A percentile compares a stretch with the other conserved stretches of the same genome.
Evolutionary conservation across 2,113 vertebrate species (phyloP).

Genomic region (Piliocolobus tephrosceles): DNA sequence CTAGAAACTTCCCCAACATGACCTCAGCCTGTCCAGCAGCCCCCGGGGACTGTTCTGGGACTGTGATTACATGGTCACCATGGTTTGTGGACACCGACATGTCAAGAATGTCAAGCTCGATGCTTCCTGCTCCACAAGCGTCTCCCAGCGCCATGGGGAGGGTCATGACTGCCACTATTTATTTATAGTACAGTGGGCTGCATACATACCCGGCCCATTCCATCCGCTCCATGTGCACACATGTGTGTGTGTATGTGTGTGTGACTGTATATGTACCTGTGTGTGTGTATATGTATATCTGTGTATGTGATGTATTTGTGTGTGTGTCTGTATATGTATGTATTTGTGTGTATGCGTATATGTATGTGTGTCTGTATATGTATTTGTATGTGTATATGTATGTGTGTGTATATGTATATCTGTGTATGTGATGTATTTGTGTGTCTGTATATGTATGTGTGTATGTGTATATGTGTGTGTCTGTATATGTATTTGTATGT

Average conservation of each 20-base stretch:
- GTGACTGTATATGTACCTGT: not conserved
- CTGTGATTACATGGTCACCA: not conserved
- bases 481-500: not conserved
- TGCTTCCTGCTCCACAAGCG: not conserved
- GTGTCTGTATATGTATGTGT: too few species aligned
- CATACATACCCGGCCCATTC: not conserved
- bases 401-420: too few species aligned
- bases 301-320: not conserved
- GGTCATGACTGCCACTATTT: not conserved
- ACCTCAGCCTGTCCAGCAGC: not conserved
- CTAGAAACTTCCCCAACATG: not conserved
- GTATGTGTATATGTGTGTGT: not conserved
- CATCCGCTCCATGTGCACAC: not conserved
- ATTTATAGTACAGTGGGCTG: not conserved
- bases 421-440: too few species aligned
- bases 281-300: too few species aligned
- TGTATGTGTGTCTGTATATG: too few species aligned
- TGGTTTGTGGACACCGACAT: not conserved
- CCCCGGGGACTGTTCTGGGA: not conserved
- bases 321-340: not conserved
- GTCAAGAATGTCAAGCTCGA: slow-evolving; percentile 8
- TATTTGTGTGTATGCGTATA: too few species aligned
- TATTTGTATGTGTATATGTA: too few species aligned
- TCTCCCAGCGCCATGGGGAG: not conserved
- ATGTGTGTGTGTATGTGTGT: not conserved